Evolutionary conservation across 2,888 invertebrate genomes (phyloP).

Genomic region (Gryllus longicercus): DNA sequence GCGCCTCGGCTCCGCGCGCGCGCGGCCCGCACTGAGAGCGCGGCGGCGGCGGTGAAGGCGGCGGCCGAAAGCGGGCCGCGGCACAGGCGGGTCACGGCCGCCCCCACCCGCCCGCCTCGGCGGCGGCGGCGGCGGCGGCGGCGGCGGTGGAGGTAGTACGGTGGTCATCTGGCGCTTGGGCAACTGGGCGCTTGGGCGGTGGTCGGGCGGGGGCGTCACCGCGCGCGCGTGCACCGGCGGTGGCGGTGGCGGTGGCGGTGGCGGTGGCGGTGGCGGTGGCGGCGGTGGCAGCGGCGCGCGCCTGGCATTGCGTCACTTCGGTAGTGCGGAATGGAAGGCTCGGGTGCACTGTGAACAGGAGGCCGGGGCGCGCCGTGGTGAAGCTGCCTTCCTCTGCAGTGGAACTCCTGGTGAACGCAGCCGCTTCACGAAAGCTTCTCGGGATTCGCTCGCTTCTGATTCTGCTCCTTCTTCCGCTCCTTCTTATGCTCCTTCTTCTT

Average conservation of each 20-base stretch:
- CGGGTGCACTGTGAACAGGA: too few species aligned
- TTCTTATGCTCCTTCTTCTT: too few species aligned
- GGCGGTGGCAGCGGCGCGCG: background rate
- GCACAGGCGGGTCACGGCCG: background rate
- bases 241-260: background rate
- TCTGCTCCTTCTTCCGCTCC: too few species aligned
- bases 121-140: background rate
- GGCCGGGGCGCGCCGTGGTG: too few species aligned
- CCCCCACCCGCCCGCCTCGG: background rate
- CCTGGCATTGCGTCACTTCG: too few species aligned
- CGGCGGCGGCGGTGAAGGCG: background rate
- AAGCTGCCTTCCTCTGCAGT: too few species aligned
- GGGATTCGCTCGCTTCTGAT: too few species aligned
- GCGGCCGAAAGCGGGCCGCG: conserved; percentile 1
- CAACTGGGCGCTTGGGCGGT: background rate
- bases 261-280: background rate
- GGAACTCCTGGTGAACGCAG: too few species aligned
- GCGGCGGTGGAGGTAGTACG: background rate
- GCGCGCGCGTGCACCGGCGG: background rate
- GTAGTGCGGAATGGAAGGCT: too few species aligned
- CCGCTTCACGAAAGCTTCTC: too few species aligned
- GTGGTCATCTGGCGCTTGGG: conserved; percentile 17
- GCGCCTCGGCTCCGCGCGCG: background rate
- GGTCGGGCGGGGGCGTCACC: too few species aligned
- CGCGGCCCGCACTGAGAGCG: background rate